Evolutionary conservation across 2,888 invertebrate species (phyloP), one percentile per base, ranked within the genome.

Genomic region (Slavum lentiscoides): DNA sequence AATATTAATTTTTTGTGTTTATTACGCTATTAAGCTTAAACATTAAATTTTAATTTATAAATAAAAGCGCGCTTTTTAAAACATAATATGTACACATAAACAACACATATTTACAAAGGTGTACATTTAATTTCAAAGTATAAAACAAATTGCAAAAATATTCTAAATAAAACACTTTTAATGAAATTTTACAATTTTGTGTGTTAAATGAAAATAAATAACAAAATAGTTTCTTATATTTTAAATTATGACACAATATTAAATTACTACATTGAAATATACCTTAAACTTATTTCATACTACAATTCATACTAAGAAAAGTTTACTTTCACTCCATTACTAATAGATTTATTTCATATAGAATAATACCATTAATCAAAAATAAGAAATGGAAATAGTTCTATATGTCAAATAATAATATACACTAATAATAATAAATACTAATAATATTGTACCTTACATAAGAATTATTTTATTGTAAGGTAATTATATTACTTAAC

Each of bases 221-320:
- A 59, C 58, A 67, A 75, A 66, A 58, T 75, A 23, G 43, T 67
- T 75, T 67, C 75, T 75, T 67, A 75, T 23, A 67, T 13, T 43
- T 75, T 19, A 62, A 62, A 80, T 70, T 80, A 80, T 80, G 77
- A 80, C 77, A 80, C 77, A 80, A 55, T 55, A 55, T 77, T 70
- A 69, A 77, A 62, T 69, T 62, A 80, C 23, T 80, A 53, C 11
- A 70, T n/a, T 39, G n/a, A 69, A 53, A 13, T 69, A 77, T 62
- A 13, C n/a, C 30, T 59, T 69, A 70, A 77, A 70, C 7, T 64
- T 77, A 68, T 62, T 70, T 80, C 23, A n/a, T n/a, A n/a, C n/a
- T n/a, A n/a, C n/a, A 80, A 68, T 69, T 77, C 58, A 23, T 80
- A 70, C 23, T 23, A 70, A 49, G n/a, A 64, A 43, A 23, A 70